Evolutionary conservation across 2,797 vertebrate genomes (phyloP), one percentile per base, ranked within the genome.

Genomic region (Halcyon chelicuti): DNA sequence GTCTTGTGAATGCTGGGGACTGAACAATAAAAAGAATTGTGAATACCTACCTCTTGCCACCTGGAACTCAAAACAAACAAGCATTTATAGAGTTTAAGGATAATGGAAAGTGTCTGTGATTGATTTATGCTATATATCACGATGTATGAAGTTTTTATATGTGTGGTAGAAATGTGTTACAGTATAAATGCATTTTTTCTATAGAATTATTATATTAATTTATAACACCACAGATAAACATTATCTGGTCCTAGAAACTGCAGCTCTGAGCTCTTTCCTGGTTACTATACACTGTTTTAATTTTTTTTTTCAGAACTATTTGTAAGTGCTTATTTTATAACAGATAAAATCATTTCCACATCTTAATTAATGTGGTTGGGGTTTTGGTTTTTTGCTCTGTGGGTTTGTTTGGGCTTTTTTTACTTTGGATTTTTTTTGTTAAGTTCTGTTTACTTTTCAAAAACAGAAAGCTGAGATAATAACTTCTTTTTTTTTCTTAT

Each of bases 221-320:
- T 62, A 58, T 70, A 82, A 57, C 14, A 66, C 2, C 47, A 62
- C 10, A 25, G 33, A 54, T 83, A 89, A 93, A 16, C 22, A 55
- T 49, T 88, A 51, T 73, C 19, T 86, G 12, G 2, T 88, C 11
- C 21, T 61, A 68, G 10, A 65, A 58, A 60, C 23, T 62, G 35
- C 35, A 77, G 10, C 37, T 66, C 67, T 68, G 40, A 82, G 33
- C 65, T 12, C 1, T 78, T 66, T 86, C 18, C 26, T 84, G 2
- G 9, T 97, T 96, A 58, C 22, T 33, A 71, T 89, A 71, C 16
- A 78, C 46, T 75, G 60, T 75, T 95, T 87, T 66, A 71, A 7
- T 62, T 49, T 0, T 29, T 72, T 73, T 88, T 93, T 82, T 1
- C 19, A 81, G 44, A 70, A 31, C 10, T 86, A 22, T 79, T 92